Evolutionary conservation across 2,113 vertebrate species (phyloP).

Genomic region (Lethenteron camtschaticum): DNA sequence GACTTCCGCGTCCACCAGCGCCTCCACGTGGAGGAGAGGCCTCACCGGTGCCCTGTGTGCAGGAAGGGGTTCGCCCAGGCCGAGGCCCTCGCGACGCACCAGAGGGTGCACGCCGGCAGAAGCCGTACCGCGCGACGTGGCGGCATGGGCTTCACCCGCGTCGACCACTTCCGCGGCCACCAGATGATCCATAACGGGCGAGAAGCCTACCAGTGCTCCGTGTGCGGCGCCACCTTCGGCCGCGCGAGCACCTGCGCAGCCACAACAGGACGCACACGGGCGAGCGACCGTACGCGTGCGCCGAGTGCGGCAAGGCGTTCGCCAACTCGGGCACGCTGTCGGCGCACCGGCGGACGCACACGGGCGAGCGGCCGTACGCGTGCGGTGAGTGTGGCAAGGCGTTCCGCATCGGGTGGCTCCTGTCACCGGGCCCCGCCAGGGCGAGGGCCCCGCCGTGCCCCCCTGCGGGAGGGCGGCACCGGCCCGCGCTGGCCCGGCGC

Average conservation of each 20-base stretch:
- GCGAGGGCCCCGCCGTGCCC: not conserved
- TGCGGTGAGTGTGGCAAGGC: not conserved
- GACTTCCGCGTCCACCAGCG: not conserved
- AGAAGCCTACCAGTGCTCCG: constrained; percentile 2
- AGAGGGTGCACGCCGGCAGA: constrained; percentile 44
- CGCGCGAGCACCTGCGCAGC: not conserved
- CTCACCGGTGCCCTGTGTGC: not conserved
- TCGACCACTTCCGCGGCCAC: not conserved
- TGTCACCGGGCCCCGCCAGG: not conserved
- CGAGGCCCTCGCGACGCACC: constrained; percentile 42
- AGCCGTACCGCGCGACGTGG: constrained; percentile 43
- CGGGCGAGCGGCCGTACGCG: not conserved
- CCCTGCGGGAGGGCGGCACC: not conserved
- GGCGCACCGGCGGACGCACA: constrained; percentile 26
- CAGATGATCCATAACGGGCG: constrained; percentile 1
- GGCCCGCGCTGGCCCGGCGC: not conserved
- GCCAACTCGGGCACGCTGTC: not conserved
- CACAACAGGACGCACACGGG: not conserved
- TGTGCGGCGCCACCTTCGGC: constrained; percentile 4
- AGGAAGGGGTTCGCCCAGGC: constrained; percentile 45
- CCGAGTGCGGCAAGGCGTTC: constrained; percentile 1
- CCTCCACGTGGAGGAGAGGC: constrained; percentile 3
- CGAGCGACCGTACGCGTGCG: not conserved
- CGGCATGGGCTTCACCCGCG: constrained; percentile 34
- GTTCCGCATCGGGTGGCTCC: not conserved